Evolutionary conservation across 2,797 vertebrate genomes (phyloP).

Genomic region (Enteromius fasciolatus): DNA sequence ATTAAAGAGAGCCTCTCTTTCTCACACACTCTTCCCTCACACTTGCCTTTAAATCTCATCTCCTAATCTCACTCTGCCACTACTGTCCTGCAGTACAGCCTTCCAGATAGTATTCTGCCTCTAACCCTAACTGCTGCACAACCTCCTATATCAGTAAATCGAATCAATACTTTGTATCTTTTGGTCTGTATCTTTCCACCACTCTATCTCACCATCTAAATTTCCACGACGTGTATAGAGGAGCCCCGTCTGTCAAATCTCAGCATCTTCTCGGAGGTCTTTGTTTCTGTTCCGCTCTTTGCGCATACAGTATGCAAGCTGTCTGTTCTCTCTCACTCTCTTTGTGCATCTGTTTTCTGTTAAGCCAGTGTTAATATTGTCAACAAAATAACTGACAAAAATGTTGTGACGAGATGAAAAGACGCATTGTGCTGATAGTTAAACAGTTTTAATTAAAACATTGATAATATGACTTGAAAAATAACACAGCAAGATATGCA

Average conservation of each 20-base stretch:
- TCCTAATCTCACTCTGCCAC: slow-evolving; percentile 28
- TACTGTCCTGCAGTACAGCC: not conserved
- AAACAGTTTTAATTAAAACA: slow-evolving; percentile 6
- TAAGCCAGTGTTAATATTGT: slow-evolving; percentile 18
- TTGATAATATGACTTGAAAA: slow-evolving; percentile 2
- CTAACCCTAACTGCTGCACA: not conserved
- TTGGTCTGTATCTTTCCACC: slow-evolving; percentile 3
- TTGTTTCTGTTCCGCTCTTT: slow-evolving; percentile 10
- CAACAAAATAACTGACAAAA: slow-evolving; percentile 8
- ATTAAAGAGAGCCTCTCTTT: slow-evolving; percentile 12
- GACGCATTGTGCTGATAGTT: not conserved
- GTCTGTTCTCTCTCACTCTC: slow-evolving; percentile 7
- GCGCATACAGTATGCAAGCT: not conserved
- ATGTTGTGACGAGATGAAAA: not conserved
- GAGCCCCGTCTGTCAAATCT: slow-evolving; percentile 15
- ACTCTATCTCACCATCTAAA: slow-evolving; percentile 5
- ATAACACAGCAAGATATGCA: not conserved
- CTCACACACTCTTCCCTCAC: not conserved
- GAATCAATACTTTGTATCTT: slow-evolving; percentile 1
- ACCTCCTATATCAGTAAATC: slow-evolving; percentile 12
- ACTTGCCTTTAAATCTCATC: slow-evolving; percentile 1
- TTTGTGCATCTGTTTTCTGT: slow-evolving; percentile 20
- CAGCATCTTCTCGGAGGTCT: not conserved
- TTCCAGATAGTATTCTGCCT: slow-evolving; percentile 9
- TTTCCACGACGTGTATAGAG: not conserved